phyloP scores from a whole-genome alignment of 2,113 vertebrate species.

The Psittacara wagleri region DNA sequence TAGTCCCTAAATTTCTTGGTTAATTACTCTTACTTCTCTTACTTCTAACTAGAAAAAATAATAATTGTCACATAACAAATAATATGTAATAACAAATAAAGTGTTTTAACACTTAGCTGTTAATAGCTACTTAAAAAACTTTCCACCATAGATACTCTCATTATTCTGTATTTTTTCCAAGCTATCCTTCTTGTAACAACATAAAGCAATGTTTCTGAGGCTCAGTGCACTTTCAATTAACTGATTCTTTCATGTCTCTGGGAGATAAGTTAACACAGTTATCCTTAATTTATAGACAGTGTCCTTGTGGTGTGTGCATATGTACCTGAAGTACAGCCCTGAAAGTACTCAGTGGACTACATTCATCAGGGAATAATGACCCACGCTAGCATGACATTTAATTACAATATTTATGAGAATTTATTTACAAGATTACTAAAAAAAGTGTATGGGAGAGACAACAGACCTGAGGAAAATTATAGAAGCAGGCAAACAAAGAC shows the following conservation, averaged over 20 bases:
- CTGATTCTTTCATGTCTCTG: neutral
- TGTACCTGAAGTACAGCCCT: neutral
- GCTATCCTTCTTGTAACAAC: neutral
- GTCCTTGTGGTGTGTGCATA: neutral
- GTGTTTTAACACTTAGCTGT: neutral
- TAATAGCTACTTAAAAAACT: slow-evolving; percentile 42
- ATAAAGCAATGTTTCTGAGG: neutral
- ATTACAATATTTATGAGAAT: neutral
- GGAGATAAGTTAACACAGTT: neutral
- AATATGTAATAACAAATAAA: neutral
- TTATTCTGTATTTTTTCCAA: neutral
- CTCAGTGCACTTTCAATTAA: neutral
- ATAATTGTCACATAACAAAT: neutral
- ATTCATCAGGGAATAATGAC: neutral
- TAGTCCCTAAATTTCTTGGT: neutral
- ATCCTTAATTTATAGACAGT: neutral
- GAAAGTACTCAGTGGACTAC: neutral
- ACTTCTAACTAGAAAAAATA: neutral
- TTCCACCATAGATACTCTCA: neutral
- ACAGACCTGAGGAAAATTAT: neutral
- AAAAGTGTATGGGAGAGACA: neutral
- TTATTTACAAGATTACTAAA: neutral
- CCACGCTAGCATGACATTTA: neutral
- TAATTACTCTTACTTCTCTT: slow-evolving; percentile 32
- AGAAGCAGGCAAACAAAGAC: neutral